Evolutionary conservation across 2,113 vertebrate genomes (phyloP).

Genomic region (Chitala chitala): DNA sequence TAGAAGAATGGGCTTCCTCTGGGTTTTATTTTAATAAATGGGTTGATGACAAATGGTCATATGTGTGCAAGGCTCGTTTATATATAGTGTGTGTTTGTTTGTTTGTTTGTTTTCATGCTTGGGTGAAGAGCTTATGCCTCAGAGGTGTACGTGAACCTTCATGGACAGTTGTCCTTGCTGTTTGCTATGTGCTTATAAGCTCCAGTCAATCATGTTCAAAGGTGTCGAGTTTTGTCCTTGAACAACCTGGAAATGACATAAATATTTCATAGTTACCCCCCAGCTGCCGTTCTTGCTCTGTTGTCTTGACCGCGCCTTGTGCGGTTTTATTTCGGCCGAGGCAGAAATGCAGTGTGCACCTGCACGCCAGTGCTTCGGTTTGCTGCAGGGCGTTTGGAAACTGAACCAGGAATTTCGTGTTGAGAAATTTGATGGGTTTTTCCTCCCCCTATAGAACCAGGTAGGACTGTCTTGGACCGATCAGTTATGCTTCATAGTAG

Average conservation of each 20-base stretch:
- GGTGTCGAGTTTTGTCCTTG: slow-evolving; percentile 28
- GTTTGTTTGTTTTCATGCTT: not conserved
- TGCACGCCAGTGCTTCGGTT: not conserved
- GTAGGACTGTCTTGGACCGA: not conserved
- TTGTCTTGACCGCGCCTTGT: not conserved
- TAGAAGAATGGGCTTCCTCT: not conserved
- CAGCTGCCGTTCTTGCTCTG: not conserved
- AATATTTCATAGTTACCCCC: slow-evolving; percentile 26
- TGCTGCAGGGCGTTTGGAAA: not conserved
- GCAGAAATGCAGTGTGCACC: not conserved
- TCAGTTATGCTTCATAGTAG: not conserved
- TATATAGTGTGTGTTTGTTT: not conserved
- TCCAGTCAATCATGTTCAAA: slow-evolving; percentile 6
- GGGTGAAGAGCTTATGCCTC: slow-evolving; percentile 6
- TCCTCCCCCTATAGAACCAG: not conserved
- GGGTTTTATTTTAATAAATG: not conserved
- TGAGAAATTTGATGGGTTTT: not conserved
- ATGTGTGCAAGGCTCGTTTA: no score
- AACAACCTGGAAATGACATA: slow-evolving; percentile 27
- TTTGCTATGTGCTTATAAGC: slow-evolving; percentile 10
- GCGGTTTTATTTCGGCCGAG: not conserved
- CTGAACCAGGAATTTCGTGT: not conserved
- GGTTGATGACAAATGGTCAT: not conserved
- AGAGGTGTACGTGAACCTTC: not conserved
- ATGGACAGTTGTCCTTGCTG: not conserved